A percentile compares a stretch with the other conserved stretches of the same genome.
Evolutionary conservation across 1,140 invertebrate species (phyloP).

Genomic region (Pseudoatta argentina): DNA sequence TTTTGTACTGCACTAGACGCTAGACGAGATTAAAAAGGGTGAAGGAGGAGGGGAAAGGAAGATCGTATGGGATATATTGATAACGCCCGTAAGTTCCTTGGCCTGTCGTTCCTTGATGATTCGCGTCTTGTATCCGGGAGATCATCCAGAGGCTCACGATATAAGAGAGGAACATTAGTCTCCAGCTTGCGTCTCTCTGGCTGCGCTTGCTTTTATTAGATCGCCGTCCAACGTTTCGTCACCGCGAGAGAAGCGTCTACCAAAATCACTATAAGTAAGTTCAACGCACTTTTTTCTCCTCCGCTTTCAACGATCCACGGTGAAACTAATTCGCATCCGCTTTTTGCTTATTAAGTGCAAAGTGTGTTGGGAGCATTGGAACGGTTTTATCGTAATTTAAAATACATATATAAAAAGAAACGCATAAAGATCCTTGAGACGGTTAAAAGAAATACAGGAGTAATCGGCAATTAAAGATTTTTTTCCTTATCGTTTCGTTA

Average conservation of each 20-base stretch:
- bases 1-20: neutral
- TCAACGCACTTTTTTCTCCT: conserved; percentile 2
- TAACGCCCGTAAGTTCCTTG: neutral
- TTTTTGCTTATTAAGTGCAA: neutral
- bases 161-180: neutral
- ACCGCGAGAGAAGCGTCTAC: neutral
- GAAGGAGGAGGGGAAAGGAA: neutral
- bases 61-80: neutral
- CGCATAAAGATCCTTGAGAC: neutral
- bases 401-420: too few species aligned
- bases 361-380: too few species aligned
- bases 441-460: neutral
- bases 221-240: neutral
- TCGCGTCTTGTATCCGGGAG: neutral
- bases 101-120: neutral
- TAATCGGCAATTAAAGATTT: neutral
- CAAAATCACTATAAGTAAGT: neutral
- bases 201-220: conserved; percentile 25
- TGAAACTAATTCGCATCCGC: neutral
- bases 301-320: neutral
- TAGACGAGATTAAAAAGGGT: neutral
- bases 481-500: neutral
- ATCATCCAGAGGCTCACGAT: neutral
- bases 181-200: neutral
- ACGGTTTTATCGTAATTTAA: neutral